phyloP scores from a whole-genome alignment of 1,140 invertebrate species.

The Plutomurus gul region DNA sequence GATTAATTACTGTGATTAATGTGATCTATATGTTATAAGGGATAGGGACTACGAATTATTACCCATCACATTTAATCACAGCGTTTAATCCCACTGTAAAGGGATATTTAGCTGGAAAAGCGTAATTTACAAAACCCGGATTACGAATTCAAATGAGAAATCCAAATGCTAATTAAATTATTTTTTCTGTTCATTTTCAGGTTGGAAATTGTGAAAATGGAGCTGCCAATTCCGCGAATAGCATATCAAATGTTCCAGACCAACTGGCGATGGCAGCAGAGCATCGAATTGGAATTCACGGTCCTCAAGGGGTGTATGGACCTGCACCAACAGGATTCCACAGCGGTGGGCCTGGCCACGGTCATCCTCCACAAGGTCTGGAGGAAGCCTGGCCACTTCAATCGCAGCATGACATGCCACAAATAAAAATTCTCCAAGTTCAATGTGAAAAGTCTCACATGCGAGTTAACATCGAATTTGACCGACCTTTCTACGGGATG shows the following conservation, averaged over 20 bases:
- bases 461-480: slow-evolving; percentile 92
- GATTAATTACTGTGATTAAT: neutral
- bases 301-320: slow-evolving; percentile 58
- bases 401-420: slow-evolving; percentile 77
- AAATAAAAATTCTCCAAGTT: slow-evolving; percentile 89
- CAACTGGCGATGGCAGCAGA: slow-evolving; percentile 51
- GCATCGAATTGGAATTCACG: slow-evolving; percentile 67
- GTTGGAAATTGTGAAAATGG: slow-evolving; percentile 38
- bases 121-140: too few species aligned
- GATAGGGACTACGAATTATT: too few species aligned
- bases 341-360: slow-evolving; percentile 54
- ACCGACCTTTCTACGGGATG: slow-evolving; percentile 92
- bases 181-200: slow-evolving; percentile 8
- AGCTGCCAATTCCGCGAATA: slow-evolving; percentile 21
- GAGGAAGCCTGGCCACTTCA: slow-evolving; percentile 80
- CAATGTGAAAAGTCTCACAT: slow-evolving; percentile 95
- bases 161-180: neutral
- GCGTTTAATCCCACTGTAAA: too few species aligned
- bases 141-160: neutral
- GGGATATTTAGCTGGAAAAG: too few species aligned
- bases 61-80: too few species aligned
- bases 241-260: slow-evolving; percentile 35
- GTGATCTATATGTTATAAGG: too few species aligned
- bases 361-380: slow-evolving; percentile 55
- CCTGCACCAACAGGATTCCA: slow-evolving; percentile 64